Conservation (phyloP, 1,140 invertebrate genomes). For the Metopolophium dirhodum region DNA sequence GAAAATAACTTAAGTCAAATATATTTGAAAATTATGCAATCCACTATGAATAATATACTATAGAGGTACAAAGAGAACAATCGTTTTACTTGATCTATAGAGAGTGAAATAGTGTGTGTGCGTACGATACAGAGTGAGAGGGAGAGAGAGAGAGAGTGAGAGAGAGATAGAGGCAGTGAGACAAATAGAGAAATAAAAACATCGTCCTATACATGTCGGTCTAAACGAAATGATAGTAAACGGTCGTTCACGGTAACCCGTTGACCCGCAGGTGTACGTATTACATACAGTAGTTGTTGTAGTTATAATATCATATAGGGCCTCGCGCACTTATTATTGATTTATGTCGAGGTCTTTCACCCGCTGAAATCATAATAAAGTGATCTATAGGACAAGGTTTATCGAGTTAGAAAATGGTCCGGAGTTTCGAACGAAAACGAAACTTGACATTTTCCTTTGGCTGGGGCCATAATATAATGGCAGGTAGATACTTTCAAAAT, state of each 20-base stretch:
- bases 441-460: background rate
- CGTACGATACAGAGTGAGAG: background rate
- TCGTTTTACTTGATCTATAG: no score
- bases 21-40: background rate
- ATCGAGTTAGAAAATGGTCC: background rate
- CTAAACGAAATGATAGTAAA: background rate
- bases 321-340: constrained; percentile 27
- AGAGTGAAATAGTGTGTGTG: background rate
- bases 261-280: constrained; percentile 23
- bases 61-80: background rate
- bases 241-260: constrained; percentile 25
- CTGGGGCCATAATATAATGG: background rate
- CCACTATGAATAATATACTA: background rate
- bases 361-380: constrained; percentile 41
- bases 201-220: background rate
- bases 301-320: background rate
- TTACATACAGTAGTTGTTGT: background rate
- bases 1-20: background rate
- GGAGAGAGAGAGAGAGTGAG: no score
- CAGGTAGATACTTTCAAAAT: background rate
- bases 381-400: constrained; percentile 35
- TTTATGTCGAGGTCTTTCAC: constrained; percentile 51
- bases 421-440: background rate
- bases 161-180: no score
- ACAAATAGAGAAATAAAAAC: background rate